Percentiles rank a stretch among this genome's conserved stretches.
phyloP scores from a whole-genome alignment of 2,888 invertebrate species.

The Protophormia terraenovae region DNA sequence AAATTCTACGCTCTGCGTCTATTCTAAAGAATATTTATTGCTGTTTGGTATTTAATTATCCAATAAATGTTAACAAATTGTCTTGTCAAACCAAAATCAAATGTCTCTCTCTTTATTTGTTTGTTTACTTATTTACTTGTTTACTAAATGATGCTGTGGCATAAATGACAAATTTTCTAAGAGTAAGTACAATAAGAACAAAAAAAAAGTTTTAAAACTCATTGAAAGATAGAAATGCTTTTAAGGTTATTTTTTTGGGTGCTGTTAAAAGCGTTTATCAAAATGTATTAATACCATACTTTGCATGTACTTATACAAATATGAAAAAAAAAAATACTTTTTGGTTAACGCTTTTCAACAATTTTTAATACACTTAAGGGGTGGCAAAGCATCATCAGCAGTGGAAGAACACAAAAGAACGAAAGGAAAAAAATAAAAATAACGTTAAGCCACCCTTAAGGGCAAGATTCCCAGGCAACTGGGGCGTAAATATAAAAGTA shows the following conservation, averaged over 20 bases:
- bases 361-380: slow-evolving; percentile 48
- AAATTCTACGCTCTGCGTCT: slow-evolving; percentile 18
- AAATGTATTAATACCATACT: slow-evolving; percentile 30
- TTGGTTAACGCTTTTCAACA: slow-evolving; percentile 44
- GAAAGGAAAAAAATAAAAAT: slow-evolving; percentile 37
- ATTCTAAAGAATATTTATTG: background rate
- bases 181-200: no score
- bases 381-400: slow-evolving; percentile 43
- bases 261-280: slow-evolving; percentile 45
- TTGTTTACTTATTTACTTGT: slow-evolving; percentile 43
- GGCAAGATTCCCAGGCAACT: slow-evolving; percentile 68
- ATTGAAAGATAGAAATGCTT: slow-evolving; percentile 50
- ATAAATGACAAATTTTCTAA: slow-evolving; percentile 45
- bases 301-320: slow-evolving; percentile 13
- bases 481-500: slow-evolving; percentile 58
- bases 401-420: background rate
- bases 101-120: slow-evolving; percentile 69
- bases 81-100: slow-evolving; percentile 67
- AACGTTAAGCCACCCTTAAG: slow-evolving; percentile 65
- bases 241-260: slow-evolving; percentile 42
- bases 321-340: slow-evolving; percentile 6
- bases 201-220: slow-evolving; percentile 18
- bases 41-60: slow-evolving; percentile 63
- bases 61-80: slow-evolving; percentile 68
- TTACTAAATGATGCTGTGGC: background rate